Evolutionary conservation across 2,797 vertebrate species (phyloP), one percentile per base, ranked within the genome.

Genomic region (Acipenser ruthenus): DNA sequence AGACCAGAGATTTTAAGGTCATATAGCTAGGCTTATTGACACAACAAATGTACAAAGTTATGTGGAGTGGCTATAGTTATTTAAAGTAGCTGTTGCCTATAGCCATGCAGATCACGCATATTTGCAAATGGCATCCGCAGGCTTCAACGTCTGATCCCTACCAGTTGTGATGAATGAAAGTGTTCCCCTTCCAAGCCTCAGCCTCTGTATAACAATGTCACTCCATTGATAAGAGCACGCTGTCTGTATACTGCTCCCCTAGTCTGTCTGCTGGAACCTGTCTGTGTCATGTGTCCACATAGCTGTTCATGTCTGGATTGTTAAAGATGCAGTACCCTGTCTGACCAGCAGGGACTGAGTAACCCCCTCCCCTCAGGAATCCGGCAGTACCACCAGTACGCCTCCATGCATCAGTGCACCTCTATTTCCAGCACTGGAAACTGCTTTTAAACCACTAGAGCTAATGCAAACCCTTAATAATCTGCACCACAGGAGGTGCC

Each of bases 241-340:
- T 79, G 75, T 74, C 76, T 78, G 76, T 84, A 78, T 87, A 86
- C 87, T 74, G 79, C 85, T 90, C 87, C 87, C 79, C 71, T 89
- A 88, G 88, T 18, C 18, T 23, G 8, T 83, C 83, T 82, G 78
- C 84, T 74, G 75, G 77, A 86, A 82, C 84, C 87, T 86, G 75
- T 72, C 70, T 73, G 69, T 77, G 71, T 87, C 80, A 74, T 81
- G 80, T 85, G 85, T 86, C 83, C 86, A 87, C 86, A 81, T 80
- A 83, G 83, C 23, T 37, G 23, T 37, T 37, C 84, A 84, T 84
- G 77, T 75, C 73, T 72, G 79, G 70, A 75, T 78, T 77, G 72
- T 68, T 77, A 73, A 72, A 82, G 85, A 86, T 86, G 85, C 80
- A 81, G 76, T 64, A 71, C 72, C 68, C 74, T 72, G 76, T 72